Evolutionary conservation across 2,113 vertebrate species (phyloP), one percentile per base, ranked within the genome.

Genomic region (Calypte anna): DNA sequence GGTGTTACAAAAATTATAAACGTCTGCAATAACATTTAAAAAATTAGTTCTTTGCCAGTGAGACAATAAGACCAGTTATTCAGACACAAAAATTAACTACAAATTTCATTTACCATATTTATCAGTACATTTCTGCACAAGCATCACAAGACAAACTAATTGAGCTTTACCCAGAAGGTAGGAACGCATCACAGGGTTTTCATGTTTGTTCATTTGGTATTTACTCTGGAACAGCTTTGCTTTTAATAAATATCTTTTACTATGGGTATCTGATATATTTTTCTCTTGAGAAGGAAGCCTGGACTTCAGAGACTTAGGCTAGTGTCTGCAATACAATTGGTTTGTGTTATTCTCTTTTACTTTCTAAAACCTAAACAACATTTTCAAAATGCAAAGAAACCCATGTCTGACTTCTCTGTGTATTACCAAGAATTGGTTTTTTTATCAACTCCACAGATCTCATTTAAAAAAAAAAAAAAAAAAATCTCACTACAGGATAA

Each of bases 371-470:
- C 67, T 53, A 46, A 90, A 64, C 2, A 15, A 86, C 24, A 27
- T 58, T 84, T 94, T 69, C 67, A 76, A n/a, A 89, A 90, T 82
- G 72, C 59, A 77, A 54, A 93, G 53, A 51, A 67, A 67, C 46
- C 63, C 73, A 69, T 54, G 9, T 36, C 54, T 59, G 54, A 27
- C 66, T 81, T 54, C 6, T 15, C 30, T 36, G 33, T 8, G 58
- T 91, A 10, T 86, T 68, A 92, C 54, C 54, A 95, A 91, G 96
- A 98, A 97, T 97, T 97, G 93, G 93, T 93, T 97, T 98, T 98
- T 98, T 97, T 95, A 96, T 91, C 84, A 94, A 85, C 92, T 95
- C 96, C 95, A 95, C 97, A 97, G 95, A 98, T 85, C 97, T 98
- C 64, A 58, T 98, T 23, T 82, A 23, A 8, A 30, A 69, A 24